phyloP scores from a whole-genome alignment of 2,888 invertebrate genomes.

The Drosophila melanosoma region DNA sequence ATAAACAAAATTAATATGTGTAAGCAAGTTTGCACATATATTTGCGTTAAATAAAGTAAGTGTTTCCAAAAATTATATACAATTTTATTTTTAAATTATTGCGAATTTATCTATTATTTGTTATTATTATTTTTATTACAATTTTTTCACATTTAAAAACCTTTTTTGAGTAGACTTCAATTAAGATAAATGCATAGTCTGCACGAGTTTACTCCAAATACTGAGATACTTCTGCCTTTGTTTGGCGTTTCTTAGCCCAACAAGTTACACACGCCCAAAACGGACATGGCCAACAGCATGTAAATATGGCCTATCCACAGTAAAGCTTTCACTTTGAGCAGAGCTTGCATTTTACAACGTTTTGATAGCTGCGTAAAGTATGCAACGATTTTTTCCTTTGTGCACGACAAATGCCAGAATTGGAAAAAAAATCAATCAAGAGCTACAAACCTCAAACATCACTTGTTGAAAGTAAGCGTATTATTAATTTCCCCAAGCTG shows the following conservation, averaged over 20 bases:
- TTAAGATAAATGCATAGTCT: neutral
- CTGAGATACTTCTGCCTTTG: neutral
- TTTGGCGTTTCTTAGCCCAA: conserved; percentile 11
- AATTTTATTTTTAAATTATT: neutral
- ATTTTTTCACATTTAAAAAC: neutral
- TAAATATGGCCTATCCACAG: no score
- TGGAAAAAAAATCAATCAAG: no score
- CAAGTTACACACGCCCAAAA: conserved; percentile 12
- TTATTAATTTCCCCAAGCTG: no score
- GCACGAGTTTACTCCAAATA: neutral
- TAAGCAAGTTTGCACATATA: neutral
- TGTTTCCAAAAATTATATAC: neutral
- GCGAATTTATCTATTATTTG: neutral
- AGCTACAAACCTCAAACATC: no score
- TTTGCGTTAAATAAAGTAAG: neutral
- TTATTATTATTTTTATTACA: no score
- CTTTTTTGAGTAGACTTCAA: neutral
- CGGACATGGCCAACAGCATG: no score
- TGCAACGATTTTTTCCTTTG: no score
- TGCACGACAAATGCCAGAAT: no score
- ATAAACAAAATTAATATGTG: neutral
- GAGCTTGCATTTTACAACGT: no score
- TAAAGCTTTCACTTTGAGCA: no score
- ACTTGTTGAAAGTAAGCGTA: no score
- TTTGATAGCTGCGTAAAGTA: no score